phyloP scores from a whole-genome alignment of 2,797 vertebrate genomes.

The Parauchenoglanis ngamensis region DNA sequence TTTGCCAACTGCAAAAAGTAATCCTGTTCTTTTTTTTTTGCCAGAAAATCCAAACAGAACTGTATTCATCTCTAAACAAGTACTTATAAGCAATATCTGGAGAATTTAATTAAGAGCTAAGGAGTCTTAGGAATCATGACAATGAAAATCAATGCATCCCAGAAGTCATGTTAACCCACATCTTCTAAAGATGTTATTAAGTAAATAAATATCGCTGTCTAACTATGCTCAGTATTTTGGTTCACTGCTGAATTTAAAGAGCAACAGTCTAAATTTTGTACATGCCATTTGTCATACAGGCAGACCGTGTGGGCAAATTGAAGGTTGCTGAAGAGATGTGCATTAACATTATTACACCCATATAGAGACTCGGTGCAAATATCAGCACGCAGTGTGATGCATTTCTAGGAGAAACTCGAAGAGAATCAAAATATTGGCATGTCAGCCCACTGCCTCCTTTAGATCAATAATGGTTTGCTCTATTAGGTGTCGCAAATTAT shows the following conservation, averaged over 20 bases:
- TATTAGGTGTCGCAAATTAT: constrained; percentile 22
- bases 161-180: not conserved
- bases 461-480: constrained; percentile 21
- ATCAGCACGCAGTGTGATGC: not conserved
- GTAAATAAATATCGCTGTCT: not conserved
- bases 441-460: not conserved
- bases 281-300: not conserved
- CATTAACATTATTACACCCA: not conserved
- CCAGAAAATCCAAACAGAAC: not conserved
- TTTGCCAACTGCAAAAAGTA: not conserved
- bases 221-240: no score
- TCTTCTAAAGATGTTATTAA: not conserved
- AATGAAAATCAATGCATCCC: not conserved
- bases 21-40: not conserved
- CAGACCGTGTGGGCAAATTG: not conserved
- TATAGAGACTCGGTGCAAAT: not conserved
- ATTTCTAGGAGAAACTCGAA: not conserved
- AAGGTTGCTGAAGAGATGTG: not conserved
- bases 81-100: not conserved
- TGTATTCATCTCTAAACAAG: not conserved
- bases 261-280: not conserved
- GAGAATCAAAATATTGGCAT: not conserved
- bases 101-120: not conserved
- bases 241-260: not conserved
- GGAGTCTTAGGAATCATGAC: not conserved